These are phyloP conservation scores for Cephalotes varians DNA, from an alignment of 2,888 invertebrate species.

Conservation along the genomic window DNA sequence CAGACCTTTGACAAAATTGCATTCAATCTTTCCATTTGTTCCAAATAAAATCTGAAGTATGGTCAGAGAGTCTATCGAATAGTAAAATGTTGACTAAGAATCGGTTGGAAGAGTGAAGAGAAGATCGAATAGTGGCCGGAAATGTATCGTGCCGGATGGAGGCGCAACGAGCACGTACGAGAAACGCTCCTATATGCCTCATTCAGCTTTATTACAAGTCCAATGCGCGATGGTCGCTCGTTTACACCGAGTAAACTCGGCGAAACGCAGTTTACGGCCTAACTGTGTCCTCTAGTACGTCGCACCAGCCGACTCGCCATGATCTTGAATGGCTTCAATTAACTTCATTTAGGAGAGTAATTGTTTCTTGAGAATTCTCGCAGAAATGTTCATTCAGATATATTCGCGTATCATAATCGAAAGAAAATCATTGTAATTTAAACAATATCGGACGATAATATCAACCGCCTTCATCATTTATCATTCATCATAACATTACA, in stretches of 20 bases:
- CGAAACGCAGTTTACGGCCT: slow-evolving; percentile 67
- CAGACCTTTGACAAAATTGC: background rate
- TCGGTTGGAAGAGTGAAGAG: background rate
- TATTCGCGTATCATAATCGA: slow-evolving; percentile 51
- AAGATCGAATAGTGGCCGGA: slow-evolving; percentile 78
- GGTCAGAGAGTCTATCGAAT: slow-evolving; percentile 26
- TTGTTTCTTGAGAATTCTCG: slow-evolving; percentile 84
- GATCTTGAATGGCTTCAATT: slow-evolving; percentile 85
- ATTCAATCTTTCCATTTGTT: background rate
- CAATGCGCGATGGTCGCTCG: slow-evolving; percentile 64
- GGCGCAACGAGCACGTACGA: slow-evolving; percentile 55
- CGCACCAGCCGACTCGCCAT: slow-evolving; percentile 77
- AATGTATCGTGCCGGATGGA: slow-evolving; percentile 77
- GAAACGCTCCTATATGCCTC: slow-evolving; percentile 66
- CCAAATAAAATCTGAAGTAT: background rate
- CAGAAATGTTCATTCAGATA: slow-evolving; percentile 66
- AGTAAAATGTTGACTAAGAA: slow-evolving; percentile 47
- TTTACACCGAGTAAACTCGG: slow-evolving; percentile 72
- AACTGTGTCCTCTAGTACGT: slow-evolving; percentile 58
- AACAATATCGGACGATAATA: background rate
- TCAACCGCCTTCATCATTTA: background rate
- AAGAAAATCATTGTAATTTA: slow-evolving; percentile 2
- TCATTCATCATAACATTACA: background rate
- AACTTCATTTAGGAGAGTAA: slow-evolving; percentile 82
- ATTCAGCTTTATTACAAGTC: slow-evolving; percentile 67